phyloP scores from a whole-genome alignment of 2,113 vertebrate species.

The Clarias macrocephalus region DNA sequence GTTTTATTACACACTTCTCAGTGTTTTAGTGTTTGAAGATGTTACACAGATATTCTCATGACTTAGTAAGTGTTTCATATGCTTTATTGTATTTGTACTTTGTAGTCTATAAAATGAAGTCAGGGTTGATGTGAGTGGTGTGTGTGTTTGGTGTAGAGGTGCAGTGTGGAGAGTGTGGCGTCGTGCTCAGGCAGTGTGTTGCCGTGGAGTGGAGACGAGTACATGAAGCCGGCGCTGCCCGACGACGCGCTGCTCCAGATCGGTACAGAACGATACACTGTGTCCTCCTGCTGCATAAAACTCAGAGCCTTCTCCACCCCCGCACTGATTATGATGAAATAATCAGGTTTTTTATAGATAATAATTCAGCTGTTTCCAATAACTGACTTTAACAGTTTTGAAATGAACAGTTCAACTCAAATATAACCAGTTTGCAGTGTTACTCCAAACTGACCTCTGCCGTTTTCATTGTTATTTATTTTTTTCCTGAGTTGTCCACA shows the following conservation, averaged over 20 bases:
- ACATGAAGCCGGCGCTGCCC: conserved; percentile 82
- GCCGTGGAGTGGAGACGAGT: conserved; percentile 89
- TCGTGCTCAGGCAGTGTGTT: conserved; percentile 65
- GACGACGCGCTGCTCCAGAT: conserved; percentile 91
- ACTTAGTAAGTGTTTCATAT: background rate
- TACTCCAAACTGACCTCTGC: background rate
- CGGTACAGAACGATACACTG: conserved; percentile 73
- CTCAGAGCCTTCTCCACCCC: background rate
- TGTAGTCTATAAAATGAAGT: background rate
- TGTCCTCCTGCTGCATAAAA: background rate
- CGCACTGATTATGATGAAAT: background rate
- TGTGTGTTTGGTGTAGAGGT: conserved; percentile 73
- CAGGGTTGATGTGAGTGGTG: background rate
- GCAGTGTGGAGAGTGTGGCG: conserved; percentile 72
- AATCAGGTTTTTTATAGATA: background rate
- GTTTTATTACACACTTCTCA: background rate
- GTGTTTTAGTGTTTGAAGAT: background rate
- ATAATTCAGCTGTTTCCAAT: background rate
- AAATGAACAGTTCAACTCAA: too few relatives aligned
- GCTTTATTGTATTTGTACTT: background rate
- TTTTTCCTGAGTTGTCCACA: too few relatives aligned
- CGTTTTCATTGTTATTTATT: background rate
- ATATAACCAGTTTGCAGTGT: background rate
- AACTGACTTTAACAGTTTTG: too few relatives aligned
- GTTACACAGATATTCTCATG: background rate